A percentile compares a stretch with the other conserved stretches of the same genome.
These are phyloP conservation scores for Henricia sp. DNA, from an alignment of 53 echinoderm and acorn worm species.

Conservation along the genomic window DNA sequence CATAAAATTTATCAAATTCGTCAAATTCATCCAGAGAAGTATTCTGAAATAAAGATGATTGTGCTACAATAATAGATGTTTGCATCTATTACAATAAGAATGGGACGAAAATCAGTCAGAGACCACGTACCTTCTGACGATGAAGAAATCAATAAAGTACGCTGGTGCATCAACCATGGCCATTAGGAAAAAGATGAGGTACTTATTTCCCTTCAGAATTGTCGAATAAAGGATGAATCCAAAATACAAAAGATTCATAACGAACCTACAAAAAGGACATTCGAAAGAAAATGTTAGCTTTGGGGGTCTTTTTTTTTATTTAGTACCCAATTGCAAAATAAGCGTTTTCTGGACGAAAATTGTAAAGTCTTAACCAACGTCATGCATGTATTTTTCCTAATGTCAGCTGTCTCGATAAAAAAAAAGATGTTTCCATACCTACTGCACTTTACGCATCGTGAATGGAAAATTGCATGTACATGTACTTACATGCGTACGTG, in stretches of 20 bases:
- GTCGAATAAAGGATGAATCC: slow-evolving; percentile 70
- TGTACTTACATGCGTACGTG: too few relatives aligned
- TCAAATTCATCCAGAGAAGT: not conserved
- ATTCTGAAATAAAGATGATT: not conserved
- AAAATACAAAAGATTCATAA: slow-evolving; percentile 79
- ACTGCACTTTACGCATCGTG: too few relatives aligned
- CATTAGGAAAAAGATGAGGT: slow-evolving; percentile 80
- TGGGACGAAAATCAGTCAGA: not conserved
- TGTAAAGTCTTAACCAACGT: too few relatives aligned
- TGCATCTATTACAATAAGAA: not conserved
- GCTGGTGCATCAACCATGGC: slow-evolving; percentile 80
- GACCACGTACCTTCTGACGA: slow-evolving; percentile 60
- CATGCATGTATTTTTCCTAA: too few relatives aligned
- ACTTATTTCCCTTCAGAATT: slow-evolving; percentile 73
- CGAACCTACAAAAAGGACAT: slow-evolving; percentile 50
- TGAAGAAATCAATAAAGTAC: slow-evolving; percentile 66
- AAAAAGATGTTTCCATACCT: not conserved
- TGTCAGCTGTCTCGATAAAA: not conserved
- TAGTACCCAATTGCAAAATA: too few relatives aligned
- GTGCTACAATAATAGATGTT: not conserved
- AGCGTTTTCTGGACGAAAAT: not conserved
- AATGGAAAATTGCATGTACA: too few relatives aligned
- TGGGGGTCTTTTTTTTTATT: too few relatives aligned
- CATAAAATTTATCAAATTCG: not conserved
- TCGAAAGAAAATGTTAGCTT: not conserved